Base-by-base conservation (phyloP, 2,888 invertebrate genomes). In the Mythimna albipuncta region DNA sequence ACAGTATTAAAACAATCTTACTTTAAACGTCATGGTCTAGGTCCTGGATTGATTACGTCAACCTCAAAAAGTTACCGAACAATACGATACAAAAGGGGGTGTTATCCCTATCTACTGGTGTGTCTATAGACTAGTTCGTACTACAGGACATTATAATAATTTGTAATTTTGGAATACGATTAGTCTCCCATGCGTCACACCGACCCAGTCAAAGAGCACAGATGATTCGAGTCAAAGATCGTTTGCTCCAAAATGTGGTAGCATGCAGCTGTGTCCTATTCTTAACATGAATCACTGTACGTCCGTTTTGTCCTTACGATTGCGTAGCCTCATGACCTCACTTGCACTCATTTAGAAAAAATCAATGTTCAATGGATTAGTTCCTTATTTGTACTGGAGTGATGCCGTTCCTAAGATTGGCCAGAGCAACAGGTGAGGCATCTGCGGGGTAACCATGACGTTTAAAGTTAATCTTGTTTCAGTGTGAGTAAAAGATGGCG, bases 211-310 rank as follows among this genome's bases (percentile, higher is more conserved):
- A 35, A 21, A 68, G 35, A 69, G 19, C 52, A 26, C 44, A 65
- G 58, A 75, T 59, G 21, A 35, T 59, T 75, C 11, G 44, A 52
- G 16, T 52, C 69, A 54, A 61, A 55, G 35, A 68, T 76, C 50
- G 16, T 52, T 57, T 6, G 62, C 35, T 77, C 57, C 55, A 77
- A 35, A 57, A 77, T 75, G 58, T 59, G 77, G 77, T 54, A 52
- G 58, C 9, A 58, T 19, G 35, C 69, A 77, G 63, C 63, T 63
- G 75, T 69, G 62, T 21, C 21, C 35, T 38, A 35, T 47, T 52
- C 4, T n/a, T 19, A 44, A 32, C 26, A 41, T 61, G 64, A 77
- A 21, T 71, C 64, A 71, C 32, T n/a, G 32, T 52, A 41, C 79
- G 77, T 77, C 64, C 55, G 78, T 16, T 19, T n/a, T 2, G 13